Percentiles rank a stretch among this genome's conserved stretches.
Conservation (phyloP, 2,888 invertebrate genomes). For the Sphaerophoria taeniata region DNA sequence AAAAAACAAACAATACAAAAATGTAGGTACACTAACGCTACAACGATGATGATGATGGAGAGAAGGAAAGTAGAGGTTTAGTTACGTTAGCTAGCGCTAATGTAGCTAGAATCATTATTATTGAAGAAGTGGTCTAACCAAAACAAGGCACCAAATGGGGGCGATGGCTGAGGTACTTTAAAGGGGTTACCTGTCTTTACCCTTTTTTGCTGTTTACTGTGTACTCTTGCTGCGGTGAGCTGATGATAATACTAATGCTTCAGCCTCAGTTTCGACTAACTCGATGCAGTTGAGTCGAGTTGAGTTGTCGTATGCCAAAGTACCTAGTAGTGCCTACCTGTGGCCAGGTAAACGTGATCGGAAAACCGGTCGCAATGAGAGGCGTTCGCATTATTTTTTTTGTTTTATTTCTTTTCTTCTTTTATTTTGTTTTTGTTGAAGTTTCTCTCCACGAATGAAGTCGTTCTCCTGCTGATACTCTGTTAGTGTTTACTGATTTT, state of each 20-base stretch:
- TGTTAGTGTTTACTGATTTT: constrained; percentile 54
- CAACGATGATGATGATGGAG: constrained; percentile 9
- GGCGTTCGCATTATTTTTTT: constrained; percentile 58
- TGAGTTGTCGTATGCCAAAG: constrained; percentile 67
- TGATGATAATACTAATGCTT: constrained; percentile 42
- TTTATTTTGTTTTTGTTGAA: constrained; percentile 34
- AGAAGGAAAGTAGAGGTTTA: constrained; percentile 37
- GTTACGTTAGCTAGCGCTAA: constrained; percentile 2
- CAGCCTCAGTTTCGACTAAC: background rate
- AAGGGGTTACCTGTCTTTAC: constrained; percentile 64
- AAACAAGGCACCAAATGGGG: constrained; percentile 65
- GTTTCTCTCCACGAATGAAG: constrained; percentile 57
- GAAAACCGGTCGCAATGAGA: constrained; percentile 68
- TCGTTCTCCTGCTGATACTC: constrained; percentile 21
- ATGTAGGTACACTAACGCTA: background rate
- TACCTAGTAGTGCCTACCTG: constrained; percentile 55
- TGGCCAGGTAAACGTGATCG: constrained; percentile 64
- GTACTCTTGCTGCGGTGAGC: constrained; percentile 15
- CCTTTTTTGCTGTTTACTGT: constrained; percentile 29
- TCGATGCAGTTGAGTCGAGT: constrained; percentile 1
- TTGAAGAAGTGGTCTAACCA: constrained; percentile 64
- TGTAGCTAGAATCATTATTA: constrained; percentile 40
- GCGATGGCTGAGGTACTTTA: constrained; percentile 62
- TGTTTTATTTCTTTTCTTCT: constrained; percentile 8
- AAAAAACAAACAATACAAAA: background rate